A percentile compares a stretch with the other conserved stretches of the same genome.
Conservation (phyloP, 1,140 invertebrate genomes). For the Anadara kagoshimensis region DNA sequence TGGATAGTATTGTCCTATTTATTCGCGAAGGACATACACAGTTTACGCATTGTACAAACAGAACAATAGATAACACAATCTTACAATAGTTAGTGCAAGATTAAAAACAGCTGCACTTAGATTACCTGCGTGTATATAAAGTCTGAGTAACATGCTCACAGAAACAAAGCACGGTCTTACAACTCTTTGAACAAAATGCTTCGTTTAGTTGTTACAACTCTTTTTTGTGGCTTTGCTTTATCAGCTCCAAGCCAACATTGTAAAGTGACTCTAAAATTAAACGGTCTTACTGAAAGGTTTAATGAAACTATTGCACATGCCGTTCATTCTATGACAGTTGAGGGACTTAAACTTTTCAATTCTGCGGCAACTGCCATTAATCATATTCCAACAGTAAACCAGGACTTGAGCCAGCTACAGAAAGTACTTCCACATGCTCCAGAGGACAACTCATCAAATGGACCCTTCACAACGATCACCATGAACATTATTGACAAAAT, state of each 20-base stretch:
- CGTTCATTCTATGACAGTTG: slow-evolving; percentile 62
- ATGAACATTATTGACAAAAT: slow-evolving; percentile 64
- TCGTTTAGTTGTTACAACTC: too few species aligned
- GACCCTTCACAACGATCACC: slow-evolving; percentile 47
- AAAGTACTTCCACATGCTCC: slow-evolving; percentile 57
- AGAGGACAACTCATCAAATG: slow-evolving; percentile 25
- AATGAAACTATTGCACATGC: slow-evolving; percentile 66
- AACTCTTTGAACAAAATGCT: too few species aligned
- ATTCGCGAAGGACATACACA: too few species aligned
- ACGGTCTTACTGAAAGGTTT: slow-evolving; percentile 48
- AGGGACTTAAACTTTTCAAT: slow-evolving; percentile 56
- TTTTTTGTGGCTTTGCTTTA: background rate
- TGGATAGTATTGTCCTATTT: too few species aligned
- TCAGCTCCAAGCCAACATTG: slow-evolving; percentile 26
- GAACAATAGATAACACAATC: too few species aligned
- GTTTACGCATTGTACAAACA: too few species aligned
- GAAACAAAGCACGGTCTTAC: too few species aligned
- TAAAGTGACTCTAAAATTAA: slow-evolving; percentile 20
- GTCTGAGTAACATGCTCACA: too few species aligned
- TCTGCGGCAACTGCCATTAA: slow-evolving; percentile 49
- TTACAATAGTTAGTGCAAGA: too few species aligned
- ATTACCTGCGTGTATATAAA: too few species aligned
- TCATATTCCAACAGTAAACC: slow-evolving; percentile 60
- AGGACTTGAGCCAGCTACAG: slow-evolving; percentile 41
- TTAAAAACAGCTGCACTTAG: too few species aligned